These are phyloP conservation scores for Laticauda laticaudata DNA, from an alignment of 2,113 vertebrate species.

Conservation along the genomic window DNA sequence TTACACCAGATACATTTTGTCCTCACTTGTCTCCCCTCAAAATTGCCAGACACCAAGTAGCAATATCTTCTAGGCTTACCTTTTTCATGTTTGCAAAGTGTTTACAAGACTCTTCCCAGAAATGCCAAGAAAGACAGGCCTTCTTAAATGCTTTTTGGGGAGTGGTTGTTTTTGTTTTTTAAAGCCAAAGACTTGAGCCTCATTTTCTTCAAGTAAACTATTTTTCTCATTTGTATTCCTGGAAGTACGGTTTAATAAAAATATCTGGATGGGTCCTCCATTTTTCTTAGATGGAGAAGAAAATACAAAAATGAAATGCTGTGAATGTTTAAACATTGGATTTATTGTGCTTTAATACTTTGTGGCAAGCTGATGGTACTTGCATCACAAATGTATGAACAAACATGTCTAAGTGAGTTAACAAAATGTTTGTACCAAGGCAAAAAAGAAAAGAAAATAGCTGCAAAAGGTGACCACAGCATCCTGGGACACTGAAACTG, in stretches of 20 bases:
- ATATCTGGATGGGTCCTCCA: slow-evolving; percentile 48
- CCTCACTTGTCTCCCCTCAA: not conserved
- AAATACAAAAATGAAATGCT: slow-evolving; percentile 58
- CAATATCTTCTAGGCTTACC: slow-evolving; percentile 44
- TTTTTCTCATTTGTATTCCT: slow-evolving; percentile 35
- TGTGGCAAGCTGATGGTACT: slow-evolving; percentile 71
- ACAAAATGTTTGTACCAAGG: slow-evolving; percentile 80
- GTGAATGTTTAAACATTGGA: slow-evolving; percentile 64
- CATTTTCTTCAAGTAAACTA: slow-evolving; percentile 53
- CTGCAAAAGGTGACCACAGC: no score
- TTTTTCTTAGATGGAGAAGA: slow-evolving; percentile 50
- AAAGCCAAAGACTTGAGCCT: slow-evolving; percentile 70
- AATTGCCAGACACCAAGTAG: slow-evolving; percentile 44
- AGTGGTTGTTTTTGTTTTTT: slow-evolving; percentile 19
- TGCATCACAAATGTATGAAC: slow-evolving; percentile 80
- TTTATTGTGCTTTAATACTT: slow-evolving; percentile 73
- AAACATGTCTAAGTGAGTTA: slow-evolving; percentile 74
- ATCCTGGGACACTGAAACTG: no score
- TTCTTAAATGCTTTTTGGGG: slow-evolving; percentile 37
- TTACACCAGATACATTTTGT: slow-evolving; percentile 38
- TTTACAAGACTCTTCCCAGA: slow-evolving; percentile 61
- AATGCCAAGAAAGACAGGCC: slow-evolving; percentile 53
- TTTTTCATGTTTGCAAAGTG: slow-evolving; percentile 53
- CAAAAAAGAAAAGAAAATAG: not conserved
- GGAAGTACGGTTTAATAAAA: slow-evolving; percentile 53